Evolutionary conservation across 2,888 invertebrate genomes (phyloP), one percentile per base, ranked within the genome.

Genomic region (Eugnorisma glareosa): DNA sequence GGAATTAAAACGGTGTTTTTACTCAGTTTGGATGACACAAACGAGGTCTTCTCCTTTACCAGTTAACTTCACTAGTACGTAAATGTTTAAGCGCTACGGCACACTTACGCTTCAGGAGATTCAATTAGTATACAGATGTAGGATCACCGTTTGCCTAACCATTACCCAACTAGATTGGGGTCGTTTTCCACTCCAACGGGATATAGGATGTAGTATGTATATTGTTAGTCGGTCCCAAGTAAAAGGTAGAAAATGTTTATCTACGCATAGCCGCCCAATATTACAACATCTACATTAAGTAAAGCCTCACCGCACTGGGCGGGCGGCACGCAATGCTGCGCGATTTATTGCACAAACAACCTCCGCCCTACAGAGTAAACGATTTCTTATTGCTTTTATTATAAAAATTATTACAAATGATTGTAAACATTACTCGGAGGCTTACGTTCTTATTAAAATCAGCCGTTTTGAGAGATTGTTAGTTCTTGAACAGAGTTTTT

Each of bases 381-480:
- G 84, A 68, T 77, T 81, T 74, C 73, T 84, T 83, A 83, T 81
- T 84, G 77, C 77, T 83, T 21, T 48, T 71, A 71, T 83, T 81
- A 81, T 66, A 43, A 69, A 81, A 71, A 74, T 67, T 61, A 81
- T 77, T 48, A 66, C 67, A 69, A 81, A 69, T 81, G 72, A 84
- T 77, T 77, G 61, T 73, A 64, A 66, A 71, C 67, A 84, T 77
- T 77, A 77, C 40, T 81, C 73, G 66, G 59, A n/a, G 45, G 40
- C 37, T 77, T 21, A 64, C 68, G 31, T 63, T 66, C 7, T 77
- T 84, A 63, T 71, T 72, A 72, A 40, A 77, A 71, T 28, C 28
- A 45, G 43, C n/a, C 24, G 13, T 57, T 73, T 37, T 1, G 31
- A 11, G 24, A 54, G 35, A 28, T 51, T 35, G n/a, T 18, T 35